phyloP scores from a whole-genome alignment of 30 jellyfish, hydroid and myxozoan genomes.

The Pelagia noctiluca region DNA sequence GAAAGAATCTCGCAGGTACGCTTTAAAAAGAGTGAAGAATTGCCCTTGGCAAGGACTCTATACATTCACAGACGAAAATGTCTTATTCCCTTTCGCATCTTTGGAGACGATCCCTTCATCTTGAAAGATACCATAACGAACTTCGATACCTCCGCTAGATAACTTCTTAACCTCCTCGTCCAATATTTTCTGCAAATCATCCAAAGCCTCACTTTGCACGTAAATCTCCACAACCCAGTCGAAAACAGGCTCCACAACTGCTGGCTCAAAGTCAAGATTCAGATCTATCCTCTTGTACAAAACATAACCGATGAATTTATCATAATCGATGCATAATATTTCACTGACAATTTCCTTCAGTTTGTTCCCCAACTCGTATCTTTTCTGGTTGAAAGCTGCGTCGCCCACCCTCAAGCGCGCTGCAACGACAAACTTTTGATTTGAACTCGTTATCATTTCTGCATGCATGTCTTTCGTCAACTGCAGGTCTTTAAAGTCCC shows the following conservation, averaged over 20 bases:
- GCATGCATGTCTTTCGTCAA: conserved; percentile 4
- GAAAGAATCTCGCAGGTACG: too few relatives aligned
- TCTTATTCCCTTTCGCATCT: not conserved
- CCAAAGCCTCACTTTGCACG: conserved; percentile 1
- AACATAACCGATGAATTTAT: conserved; percentile 45
- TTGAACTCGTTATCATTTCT: conserved; percentile 41
- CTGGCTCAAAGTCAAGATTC: not conserved
- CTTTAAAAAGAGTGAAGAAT: too few relatives aligned
- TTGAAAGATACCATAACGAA: conserved; percentile 35
- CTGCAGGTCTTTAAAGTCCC: conserved; percentile 33
- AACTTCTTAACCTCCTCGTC: not conserved
- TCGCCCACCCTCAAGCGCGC: conserved; percentile 27
- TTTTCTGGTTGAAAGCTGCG: not conserved
- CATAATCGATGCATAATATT: conserved; percentile 37
- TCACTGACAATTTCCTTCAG: conserved; percentile 38
- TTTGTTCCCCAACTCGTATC: conserved; percentile 31
- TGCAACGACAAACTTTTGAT: conserved; percentile 26
- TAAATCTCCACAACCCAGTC: conserved; percentile 56
- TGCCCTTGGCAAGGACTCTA: too few relatives aligned
- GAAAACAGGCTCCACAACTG: not conserved
- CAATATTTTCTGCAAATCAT: not conserved
- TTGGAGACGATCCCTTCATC: conserved; percentile 15
- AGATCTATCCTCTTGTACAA: conserved; percentile 41
- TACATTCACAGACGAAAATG: not conserved
- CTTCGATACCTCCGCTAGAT: conserved; percentile 6